These are phyloP conservation scores for Cancer borealis DNA, from an alignment of 2,888 invertebrate species.

Conservation along the genomic window DNA sequence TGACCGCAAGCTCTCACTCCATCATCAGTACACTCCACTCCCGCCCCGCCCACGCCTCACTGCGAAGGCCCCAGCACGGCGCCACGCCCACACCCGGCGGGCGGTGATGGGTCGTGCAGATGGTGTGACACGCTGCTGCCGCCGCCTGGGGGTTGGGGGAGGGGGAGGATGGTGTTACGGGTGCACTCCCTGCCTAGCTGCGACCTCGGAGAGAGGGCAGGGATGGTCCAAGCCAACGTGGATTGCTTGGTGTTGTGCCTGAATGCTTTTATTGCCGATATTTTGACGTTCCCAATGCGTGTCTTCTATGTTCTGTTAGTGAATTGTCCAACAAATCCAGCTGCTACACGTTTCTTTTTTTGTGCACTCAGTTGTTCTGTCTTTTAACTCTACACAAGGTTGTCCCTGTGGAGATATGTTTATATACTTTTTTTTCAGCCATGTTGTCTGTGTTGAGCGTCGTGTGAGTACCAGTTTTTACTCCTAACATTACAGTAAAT, in stretches of 20 bases:
- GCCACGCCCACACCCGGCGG: slow-evolving; percentile 23
- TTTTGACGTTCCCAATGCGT: background rate
- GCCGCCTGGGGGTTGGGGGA: background rate
- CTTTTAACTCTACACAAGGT: background rate
- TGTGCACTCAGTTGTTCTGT: background rate
- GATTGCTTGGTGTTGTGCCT: background rate
- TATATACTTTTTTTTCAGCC: background rate
- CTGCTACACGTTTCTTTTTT: background rate
- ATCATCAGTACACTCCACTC: background rate
- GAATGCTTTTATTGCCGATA: background rate
- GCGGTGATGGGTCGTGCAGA: slow-evolving; percentile 37
- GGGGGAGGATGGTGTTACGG: background rate
- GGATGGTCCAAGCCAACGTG: background rate
- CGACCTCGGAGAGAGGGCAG: background rate
- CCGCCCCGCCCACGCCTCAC: background rate
- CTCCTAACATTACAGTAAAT: background rate
- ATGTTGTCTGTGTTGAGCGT: background rate
- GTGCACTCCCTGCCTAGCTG: background rate
- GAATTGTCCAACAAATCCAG: background rate
- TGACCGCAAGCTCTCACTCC: background rate
- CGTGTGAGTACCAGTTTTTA: slow-evolving; percentile 9
- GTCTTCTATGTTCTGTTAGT: background rate
- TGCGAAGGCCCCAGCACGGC: background rate
- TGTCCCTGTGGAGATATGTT: background rate
- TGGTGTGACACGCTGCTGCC: slow-evolving; percentile 27